A percentile compares a stretch with the other conserved stretches of the same genome.
phyloP scores from a whole-genome alignment of 2,888 invertebrate genomes.

The Pterobdella sp. region DNA sequence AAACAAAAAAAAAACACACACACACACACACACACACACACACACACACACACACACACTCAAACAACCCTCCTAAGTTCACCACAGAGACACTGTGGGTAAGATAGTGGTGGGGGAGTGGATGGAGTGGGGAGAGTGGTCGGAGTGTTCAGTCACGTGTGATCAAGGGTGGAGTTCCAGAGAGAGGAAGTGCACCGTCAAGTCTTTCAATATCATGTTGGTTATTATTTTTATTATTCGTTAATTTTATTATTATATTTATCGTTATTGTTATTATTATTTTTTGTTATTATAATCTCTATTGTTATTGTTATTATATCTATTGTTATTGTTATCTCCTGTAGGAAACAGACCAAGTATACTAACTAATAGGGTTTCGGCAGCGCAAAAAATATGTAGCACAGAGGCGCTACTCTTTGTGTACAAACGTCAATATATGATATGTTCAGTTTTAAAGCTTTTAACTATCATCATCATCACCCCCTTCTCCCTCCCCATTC shows the following conservation, averaged over 20 bases:
- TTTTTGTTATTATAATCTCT: background rate
- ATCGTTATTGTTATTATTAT: background rate
- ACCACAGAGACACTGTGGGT: background rate
- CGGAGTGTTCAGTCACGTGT: constrained; percentile 7
- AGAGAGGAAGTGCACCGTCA: background rate
- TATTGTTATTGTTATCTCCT: background rate
- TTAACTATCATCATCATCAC: too few relatives aligned
- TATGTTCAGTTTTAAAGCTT: too few relatives aligned
- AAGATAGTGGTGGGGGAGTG: constrained; percentile 6
- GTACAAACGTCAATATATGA: too few relatives aligned
- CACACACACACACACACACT: background rate
- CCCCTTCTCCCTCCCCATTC: background rate
- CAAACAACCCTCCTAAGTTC: background rate
- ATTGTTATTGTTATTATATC: background rate
- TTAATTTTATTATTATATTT: background rate
- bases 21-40: constrained; percentile 14
- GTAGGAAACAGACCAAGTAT: too few relatives aligned
- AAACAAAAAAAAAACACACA: constrained; percentile 3
- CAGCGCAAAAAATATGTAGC: too few relatives aligned
- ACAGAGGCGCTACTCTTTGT: too few relatives aligned
- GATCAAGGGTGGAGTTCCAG: background rate
- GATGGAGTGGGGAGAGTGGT: constrained; percentile 14
- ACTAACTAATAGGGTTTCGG: too few relatives aligned
- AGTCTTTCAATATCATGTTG: background rate
- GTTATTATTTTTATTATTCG: too few relatives aligned